Conservation (phyloP, 2,797 vertebrate species). For the Hephaestus fuliginosus region DNA sequence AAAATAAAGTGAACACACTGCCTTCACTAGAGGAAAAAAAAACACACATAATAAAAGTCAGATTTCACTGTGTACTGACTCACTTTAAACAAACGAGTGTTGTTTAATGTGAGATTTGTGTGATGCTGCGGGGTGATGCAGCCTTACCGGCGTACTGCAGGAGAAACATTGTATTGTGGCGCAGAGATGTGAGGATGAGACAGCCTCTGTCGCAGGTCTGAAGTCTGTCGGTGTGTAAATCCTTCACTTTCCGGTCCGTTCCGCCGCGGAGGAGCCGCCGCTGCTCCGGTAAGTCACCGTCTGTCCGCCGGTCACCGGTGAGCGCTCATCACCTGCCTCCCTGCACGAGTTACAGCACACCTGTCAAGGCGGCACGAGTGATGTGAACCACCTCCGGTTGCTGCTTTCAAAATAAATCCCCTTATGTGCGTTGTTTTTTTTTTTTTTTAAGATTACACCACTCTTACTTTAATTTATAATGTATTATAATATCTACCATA, state of each 20-base stretch:
- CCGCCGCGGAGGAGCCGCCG: neutral
- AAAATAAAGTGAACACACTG: neutral
- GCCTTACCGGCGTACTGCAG: conserved; percentile 48
- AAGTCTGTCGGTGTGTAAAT: conserved; percentile 7
- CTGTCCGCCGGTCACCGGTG: neutral
- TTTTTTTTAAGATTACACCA: neutral
- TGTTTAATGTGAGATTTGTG: neutral
- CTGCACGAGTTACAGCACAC: neutral
- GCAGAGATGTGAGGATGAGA: neutral
- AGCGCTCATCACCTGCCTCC: conserved; percentile 21
- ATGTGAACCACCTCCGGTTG: fast-evolving
- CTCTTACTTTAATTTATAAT: fast-evolving
- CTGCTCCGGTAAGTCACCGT: neutral
- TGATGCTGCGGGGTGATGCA: conserved; percentile 6
- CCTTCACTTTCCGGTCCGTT: conserved; percentile 1
- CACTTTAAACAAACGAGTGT: neutral
- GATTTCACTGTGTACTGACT: neutral
- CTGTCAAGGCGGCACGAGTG: neutral
- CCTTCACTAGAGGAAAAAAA: neutral
- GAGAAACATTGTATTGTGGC: conserved; percentile 41
- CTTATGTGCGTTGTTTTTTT: neutral
- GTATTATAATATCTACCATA: neutral
- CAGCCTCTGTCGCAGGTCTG: neutral
- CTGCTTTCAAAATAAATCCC: conserved; percentile 5
- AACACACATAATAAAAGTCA: neutral